Percentiles rank a stretch among this genome's conserved stretches.
Conservation (phyloP, 2,797 vertebrate genomes). For the Lutjanus campechanus region DNA sequence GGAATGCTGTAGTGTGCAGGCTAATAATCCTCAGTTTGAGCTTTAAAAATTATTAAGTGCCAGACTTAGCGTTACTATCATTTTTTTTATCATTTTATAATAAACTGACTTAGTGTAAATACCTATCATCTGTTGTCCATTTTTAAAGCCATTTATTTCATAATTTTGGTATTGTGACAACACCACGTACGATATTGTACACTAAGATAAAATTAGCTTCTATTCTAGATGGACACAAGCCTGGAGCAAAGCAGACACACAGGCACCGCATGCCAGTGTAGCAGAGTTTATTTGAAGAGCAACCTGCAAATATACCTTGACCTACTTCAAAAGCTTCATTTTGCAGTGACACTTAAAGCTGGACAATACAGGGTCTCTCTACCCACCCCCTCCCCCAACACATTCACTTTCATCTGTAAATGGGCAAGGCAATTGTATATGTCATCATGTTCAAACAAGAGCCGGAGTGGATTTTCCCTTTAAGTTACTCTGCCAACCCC, state of each 20-base stretch:
- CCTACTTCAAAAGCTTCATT: constrained; percentile 41
- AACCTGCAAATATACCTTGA: constrained; percentile 15
- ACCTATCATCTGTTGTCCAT: no score
- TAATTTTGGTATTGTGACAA: no score
- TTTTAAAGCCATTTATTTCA: no score
- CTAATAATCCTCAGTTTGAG: no score
- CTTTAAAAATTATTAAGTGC: no score
- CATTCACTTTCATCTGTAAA: constrained; percentile 22
- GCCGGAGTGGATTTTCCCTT: constrained; percentile 12
- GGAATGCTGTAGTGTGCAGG: no score
- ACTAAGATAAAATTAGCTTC: background rate
- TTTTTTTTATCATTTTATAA: no score
- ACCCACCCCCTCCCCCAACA: background rate
- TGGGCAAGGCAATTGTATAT: constrained; percentile 17
- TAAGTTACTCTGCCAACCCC: background rate
- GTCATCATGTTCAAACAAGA: constrained; percentile 12
- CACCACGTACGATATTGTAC: background rate
- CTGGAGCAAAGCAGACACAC: background rate
- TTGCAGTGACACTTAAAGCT: constrained; percentile 18
- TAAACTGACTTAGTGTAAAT: no score
- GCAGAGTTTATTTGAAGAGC: constrained; percentile 34
- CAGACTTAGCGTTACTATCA: no score
- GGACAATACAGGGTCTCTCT: constrained; percentile 14
- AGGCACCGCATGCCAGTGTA: background rate
- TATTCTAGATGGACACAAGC: background rate